phyloP scores from a whole-genome alignment of 1,140 invertebrate genomes.

The Drosophila albomicans region DNA sequence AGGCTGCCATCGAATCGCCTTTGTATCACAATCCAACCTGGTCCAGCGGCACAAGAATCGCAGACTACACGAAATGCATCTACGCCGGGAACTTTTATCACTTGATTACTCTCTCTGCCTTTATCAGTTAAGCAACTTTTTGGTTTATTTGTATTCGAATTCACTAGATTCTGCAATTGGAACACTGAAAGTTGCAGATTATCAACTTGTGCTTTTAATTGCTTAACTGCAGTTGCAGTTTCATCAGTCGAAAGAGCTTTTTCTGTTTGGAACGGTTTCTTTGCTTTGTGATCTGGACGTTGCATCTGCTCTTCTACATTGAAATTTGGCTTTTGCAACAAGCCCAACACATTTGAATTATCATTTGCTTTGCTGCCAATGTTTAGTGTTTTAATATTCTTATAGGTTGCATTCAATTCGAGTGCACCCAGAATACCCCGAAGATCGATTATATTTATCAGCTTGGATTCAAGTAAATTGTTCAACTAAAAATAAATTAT shows the following conservation, averaged over 20 bases:
- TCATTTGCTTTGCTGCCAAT: constrained; percentile 1
- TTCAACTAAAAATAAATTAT: constrained; percentile 1
- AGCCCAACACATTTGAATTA: background rate
- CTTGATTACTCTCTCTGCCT: constrained; percentile 3
- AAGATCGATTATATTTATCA: constrained; percentile 25
- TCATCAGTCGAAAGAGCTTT: background rate
- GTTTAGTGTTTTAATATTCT: constrained; percentile 24
- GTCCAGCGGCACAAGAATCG: background rate
- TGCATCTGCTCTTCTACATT: constrained; percentile 1
- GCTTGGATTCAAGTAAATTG: constrained; percentile 15
- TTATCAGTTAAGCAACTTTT: constrained; percentile 1
- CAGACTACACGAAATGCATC: constrained; percentile 27
- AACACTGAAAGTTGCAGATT: constrained; percentile 7
- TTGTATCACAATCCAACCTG: constrained; percentile 35
- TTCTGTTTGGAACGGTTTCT: background rate
- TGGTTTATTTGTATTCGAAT: background rate
- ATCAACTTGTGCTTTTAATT: constrained; percentile 18
- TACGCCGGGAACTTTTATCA: constrained; percentile 27
- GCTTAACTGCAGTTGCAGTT: background rate
- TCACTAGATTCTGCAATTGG: background rate
- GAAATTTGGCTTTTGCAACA: background rate
- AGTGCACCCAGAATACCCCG: constrained; percentile 15
- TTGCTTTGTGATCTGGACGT: background rate
- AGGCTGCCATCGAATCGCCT: constrained; percentile 31
- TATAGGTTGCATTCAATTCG: constrained; percentile 39